Evolutionary conservation across 2,888 invertebrate genomes (phyloP), one percentile per base, ranked within the genome.

Genomic region (Imbricaverruca yamaguchii): DNA sequence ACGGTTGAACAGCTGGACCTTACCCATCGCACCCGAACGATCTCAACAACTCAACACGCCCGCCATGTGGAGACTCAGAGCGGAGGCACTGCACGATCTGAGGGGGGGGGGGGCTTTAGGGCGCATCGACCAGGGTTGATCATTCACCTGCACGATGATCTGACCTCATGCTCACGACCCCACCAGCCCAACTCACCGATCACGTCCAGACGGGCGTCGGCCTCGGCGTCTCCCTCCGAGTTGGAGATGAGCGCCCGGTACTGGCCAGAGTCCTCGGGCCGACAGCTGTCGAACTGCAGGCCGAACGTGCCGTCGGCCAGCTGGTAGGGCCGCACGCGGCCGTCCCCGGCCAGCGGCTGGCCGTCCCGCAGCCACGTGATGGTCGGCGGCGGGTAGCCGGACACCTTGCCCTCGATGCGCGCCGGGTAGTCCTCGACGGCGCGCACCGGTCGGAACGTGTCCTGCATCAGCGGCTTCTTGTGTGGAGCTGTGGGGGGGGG

Each of bases 181-280:
- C 39, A 39, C 1, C 39, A 39, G 39, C 39, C 39, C 3, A 67
- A 21, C n/a, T 23, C 87, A 87, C 91, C 90, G 57, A 91, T 90
- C 0, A 95, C 92, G 81, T 90, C 90, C 0, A 95, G 89, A 12
- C 89, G 80, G 23, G 85, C 84, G 13, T 80, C 91, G 83, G 94
- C 94, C 23, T 89, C 89, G n/a, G 92, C 94, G 85, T 92, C 91
- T 0, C 96, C 96, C 86, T 94, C 94, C 82, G 91, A 90, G 86
- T 96, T 96, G 82, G 87, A 90, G 15, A 95, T 95, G 53, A 91
- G 90, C 85, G 95, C 95, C 85, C 90, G 92, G 88, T 94, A 95
- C 0, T 88, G 87, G 0, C 94, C 96, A 18, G 91, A 90, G 87
- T 96, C 95, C 0, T 87, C 90, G 0, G 90, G 89, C 21, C 87